These are phyloP conservation scores for Onychorhynchus coronatus DNA, from an alignment of 2,113 vertebrate genomes.

Conservation along the genomic window DNA sequence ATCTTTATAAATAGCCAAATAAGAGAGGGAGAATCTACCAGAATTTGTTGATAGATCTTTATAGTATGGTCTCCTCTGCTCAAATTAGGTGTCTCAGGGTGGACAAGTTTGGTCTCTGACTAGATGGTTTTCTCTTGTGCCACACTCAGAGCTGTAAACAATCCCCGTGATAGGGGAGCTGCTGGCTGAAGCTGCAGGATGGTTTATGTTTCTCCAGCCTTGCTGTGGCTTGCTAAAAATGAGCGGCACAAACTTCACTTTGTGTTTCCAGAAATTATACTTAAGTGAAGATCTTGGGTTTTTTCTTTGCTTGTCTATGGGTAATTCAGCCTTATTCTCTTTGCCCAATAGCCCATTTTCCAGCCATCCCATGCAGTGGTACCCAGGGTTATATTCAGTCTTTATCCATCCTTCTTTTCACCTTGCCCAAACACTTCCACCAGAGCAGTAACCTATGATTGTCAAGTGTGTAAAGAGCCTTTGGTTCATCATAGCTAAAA, in stretches of 20 bases:
- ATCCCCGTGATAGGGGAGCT: not conserved
- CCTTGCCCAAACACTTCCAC: not conserved
- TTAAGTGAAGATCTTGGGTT: not conserved
- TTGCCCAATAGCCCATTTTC: not conserved
- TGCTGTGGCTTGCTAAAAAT: not conserved
- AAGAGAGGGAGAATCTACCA: not conserved
- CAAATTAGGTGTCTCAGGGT: conserved; percentile 10
- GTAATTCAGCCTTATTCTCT: not conserved
- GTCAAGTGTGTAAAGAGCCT: not conserved
- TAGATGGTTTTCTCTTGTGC: conserved; percentile 31
- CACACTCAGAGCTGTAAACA: not conserved
- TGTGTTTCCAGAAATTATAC: not conserved
- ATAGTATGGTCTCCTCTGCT: not conserved
- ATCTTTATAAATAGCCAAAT: not conserved
- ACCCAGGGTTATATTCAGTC: not conserved
- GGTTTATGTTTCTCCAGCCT: not conserved
- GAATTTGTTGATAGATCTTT: not conserved
- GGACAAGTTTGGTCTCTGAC: conserved; percentile 65
- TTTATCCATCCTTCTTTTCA: not conserved
- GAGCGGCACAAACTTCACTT: not conserved
- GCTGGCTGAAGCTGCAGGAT: not conserved
- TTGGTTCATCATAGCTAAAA: not conserved
- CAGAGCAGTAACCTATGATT: not conserved
- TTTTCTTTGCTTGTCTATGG: not conserved
- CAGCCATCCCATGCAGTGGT: not conserved